These are phyloP conservation scores for Bucorvus abyssinicus DNA, from an alignment of 2,797 vertebrate species.

Conservation along the genomic window DNA sequence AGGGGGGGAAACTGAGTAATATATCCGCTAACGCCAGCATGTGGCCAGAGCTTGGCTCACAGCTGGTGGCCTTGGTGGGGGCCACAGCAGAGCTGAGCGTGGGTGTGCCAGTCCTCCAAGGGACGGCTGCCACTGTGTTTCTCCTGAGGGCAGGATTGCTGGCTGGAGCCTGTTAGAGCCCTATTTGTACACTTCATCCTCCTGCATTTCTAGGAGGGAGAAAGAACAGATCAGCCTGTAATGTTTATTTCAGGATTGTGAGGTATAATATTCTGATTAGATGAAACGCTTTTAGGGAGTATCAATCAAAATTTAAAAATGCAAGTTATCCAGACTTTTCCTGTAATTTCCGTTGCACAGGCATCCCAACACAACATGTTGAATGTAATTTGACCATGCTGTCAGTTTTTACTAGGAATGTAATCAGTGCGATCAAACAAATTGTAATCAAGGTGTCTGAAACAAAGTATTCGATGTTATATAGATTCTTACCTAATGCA, in stretches of 20 bases:
- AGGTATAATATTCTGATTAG: background rate
- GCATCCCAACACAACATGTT: background rate
- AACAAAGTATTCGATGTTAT: background rate
- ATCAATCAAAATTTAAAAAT: background rate
- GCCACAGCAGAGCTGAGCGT: background rate
- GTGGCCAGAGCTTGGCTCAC: background rate
- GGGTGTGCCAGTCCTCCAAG: background rate
- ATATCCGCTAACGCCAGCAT: accelerated
- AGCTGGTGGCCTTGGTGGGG: accelerated
- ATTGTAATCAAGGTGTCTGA: constrained; percentile 22
- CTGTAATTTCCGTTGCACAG: background rate
- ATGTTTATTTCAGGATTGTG: background rate
- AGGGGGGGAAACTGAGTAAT: background rate
- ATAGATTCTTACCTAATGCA: constrained; percentile 1
- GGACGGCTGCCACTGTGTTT: background rate
- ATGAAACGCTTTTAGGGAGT: background rate
- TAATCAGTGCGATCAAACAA: constrained; percentile 1
- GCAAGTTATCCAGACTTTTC: background rate
- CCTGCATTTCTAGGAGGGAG: background rate
- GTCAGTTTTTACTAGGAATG: background rate
- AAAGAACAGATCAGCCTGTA: background rate
- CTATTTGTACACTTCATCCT: background rate
- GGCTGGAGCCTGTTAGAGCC: background rate
- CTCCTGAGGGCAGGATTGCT: background rate
- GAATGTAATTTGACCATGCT: background rate